Conservation (phyloP, 92 coral and sea anemone species). For the Porites cylindrica region DNA sequence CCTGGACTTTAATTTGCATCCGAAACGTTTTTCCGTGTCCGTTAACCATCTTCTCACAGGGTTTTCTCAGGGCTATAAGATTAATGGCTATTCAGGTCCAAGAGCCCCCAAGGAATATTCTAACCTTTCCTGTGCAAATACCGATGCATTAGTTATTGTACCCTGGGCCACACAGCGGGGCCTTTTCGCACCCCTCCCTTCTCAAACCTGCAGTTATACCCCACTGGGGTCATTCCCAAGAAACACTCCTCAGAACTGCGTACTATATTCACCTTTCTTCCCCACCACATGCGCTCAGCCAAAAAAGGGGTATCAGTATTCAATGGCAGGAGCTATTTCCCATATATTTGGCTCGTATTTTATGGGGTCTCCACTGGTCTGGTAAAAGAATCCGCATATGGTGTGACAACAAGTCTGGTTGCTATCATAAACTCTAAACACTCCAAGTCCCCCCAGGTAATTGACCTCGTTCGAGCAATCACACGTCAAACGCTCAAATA, state of each 20-base stretch:
- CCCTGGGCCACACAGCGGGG: too few species aligned
- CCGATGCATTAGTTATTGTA: too few species aligned
- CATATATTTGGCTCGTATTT: background rate
- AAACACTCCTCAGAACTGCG: background rate
- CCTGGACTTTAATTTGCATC: too few species aligned
- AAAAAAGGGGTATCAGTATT: background rate
- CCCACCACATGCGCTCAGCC: background rate
- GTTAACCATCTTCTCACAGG: too few species aligned
- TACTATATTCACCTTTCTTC: background rate
- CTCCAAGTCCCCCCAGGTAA: background rate
- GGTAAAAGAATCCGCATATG: background rate
- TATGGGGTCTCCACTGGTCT: background rate
- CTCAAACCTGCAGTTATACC: background rate
- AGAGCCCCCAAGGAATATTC: too few species aligned
- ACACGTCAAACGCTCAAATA: background rate
- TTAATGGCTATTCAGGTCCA: too few species aligned
- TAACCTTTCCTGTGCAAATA: too few species aligned
- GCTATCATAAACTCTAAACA: background rate
- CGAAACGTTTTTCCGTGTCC: too few species aligned
- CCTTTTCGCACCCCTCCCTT: background rate
- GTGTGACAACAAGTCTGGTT: background rate
- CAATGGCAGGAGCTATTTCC: constrained; percentile 1
- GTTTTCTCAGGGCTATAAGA: too few species aligned
- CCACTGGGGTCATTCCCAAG: background rate
- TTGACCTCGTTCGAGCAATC: background rate